These are phyloP conservation scores for Strix aluco DNA, from an alignment of 2,113 vertebrate genomes.

Conservation along the genomic window DNA sequence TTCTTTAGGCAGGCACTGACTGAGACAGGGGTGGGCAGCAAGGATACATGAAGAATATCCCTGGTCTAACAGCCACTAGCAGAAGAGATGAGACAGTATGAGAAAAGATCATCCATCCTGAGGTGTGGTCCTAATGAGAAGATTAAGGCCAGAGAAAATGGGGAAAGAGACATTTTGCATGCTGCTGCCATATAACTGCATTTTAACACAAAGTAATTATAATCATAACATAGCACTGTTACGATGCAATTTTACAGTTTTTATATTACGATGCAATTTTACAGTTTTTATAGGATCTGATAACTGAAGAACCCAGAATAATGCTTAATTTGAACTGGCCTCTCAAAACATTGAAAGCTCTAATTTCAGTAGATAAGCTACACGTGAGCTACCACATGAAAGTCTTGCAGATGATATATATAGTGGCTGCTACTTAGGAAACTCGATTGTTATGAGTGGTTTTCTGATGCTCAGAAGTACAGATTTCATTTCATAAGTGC, in stretches of 20 bases:
- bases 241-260: background rate
- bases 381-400: background rate
- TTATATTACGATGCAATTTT: background rate
- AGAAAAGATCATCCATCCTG: background rate
- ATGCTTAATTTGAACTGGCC: background rate
- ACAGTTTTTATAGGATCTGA: background rate
- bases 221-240: background rate
- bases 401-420: background rate
- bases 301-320: background rate
- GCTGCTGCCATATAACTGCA: background rate
- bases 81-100: background rate
- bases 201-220: background rate
- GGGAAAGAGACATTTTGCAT: background rate
- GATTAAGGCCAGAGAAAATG: background rate
- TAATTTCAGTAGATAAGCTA: background rate
- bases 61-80: background rate
- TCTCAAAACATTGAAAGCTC: background rate
- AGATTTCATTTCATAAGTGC: background rate
- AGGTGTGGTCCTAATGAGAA: background rate
- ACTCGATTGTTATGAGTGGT: background rate
- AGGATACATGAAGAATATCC: background rate
- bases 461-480: background rate
- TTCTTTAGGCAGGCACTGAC: background rate
- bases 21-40: background rate
- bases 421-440: background rate